A percentile compares a stretch with the other conserved stretches of the same genome.
Conservation (phyloP, 2,888 invertebrate genomes). For the Pseudoips prasinana region DNA sequence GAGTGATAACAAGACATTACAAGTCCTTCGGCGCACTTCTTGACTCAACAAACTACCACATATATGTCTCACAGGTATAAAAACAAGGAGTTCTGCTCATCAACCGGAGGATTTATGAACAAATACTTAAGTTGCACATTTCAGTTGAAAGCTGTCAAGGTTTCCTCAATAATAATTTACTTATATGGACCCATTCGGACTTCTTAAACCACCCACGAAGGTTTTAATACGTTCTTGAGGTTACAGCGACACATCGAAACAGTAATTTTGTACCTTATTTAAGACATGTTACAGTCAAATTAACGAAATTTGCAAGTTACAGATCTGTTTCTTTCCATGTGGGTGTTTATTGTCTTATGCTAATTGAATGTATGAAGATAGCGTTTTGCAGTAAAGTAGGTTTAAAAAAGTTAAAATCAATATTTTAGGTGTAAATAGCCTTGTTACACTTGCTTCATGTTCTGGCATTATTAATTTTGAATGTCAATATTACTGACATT, state of each 20-base stretch:
- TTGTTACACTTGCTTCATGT: not conserved
- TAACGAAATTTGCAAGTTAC: constrained; percentile 36
- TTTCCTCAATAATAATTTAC: constrained; percentile 31
- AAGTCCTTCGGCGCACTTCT: no score
- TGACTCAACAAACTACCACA: no score
- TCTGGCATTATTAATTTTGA: not conserved
- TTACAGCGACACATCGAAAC: constrained; percentile 28
- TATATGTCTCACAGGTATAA: no score
- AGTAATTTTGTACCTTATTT: constrained; percentile 37
- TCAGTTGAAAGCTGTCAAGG: constrained; percentile 31
- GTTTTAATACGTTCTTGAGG: constrained; percentile 33
- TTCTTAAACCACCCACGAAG: constrained; percentile 45
- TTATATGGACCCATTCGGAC: constrained; percentile 29
- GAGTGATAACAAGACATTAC: no score
- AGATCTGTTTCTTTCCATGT: constrained; percentile 32
- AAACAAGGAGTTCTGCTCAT: no score
- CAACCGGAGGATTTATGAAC: constrained; percentile 10
- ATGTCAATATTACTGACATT: not conserved
- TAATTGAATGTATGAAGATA: constrained; percentile 21
- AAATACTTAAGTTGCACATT: constrained; percentile 21
- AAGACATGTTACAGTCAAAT: constrained; percentile 38
- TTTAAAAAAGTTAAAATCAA: constrained; percentile 13
- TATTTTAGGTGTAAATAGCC: constrained; percentile 11
- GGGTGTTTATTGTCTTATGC: constrained; percentile 32
- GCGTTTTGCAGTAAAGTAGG: not conserved